phyloP scores from a whole-genome alignment of 1,140 invertebrate species.

The Zaprionus africanus region DNA sequence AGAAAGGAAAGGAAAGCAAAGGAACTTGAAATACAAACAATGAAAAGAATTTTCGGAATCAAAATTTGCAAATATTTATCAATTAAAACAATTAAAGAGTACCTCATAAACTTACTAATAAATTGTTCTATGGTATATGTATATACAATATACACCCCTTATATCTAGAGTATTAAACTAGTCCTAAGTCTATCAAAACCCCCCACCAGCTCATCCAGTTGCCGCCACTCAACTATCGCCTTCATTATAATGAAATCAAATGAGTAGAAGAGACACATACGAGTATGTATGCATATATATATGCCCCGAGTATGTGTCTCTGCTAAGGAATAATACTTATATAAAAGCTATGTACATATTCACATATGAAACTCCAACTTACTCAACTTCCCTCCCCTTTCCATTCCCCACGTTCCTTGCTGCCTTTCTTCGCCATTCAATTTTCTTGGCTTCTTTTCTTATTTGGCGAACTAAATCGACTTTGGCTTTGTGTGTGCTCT shows the following conservation, averaged over 20 bases:
- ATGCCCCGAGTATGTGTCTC: not conserved
- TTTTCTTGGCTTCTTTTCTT: conserved; percentile 54
- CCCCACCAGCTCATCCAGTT: not conserved
- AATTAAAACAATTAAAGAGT: no score
- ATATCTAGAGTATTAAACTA: no score
- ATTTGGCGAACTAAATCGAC: conserved; percentile 75
- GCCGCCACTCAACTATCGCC: conserved; percentile 38
- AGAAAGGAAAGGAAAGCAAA: not conserved
- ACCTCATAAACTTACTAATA: no score
- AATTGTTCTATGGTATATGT: no score
- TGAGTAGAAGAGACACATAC: not conserved
- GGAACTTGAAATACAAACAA: no score
- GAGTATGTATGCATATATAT: not conserved
- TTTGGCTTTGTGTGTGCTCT: conserved; percentile 56
- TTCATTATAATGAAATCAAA: not conserved
- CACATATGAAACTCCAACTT: conserved; percentile 1
- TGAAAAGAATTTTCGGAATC: no score
- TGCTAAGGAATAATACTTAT: not conserved
- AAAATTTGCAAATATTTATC: no score
- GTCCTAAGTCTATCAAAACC: not conserved
- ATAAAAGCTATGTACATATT: not conserved
- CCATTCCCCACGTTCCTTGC: not conserved
- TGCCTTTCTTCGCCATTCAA: conserved; percentile 29
- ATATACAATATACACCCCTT: no score
- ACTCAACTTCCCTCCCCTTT: not conserved